A percentile compares a stretch with the other conserved stretches of the same genome.
Conservation (phyloP, 2,113 vertebrate species). For the Dicrurus megarhynchus region DNA sequence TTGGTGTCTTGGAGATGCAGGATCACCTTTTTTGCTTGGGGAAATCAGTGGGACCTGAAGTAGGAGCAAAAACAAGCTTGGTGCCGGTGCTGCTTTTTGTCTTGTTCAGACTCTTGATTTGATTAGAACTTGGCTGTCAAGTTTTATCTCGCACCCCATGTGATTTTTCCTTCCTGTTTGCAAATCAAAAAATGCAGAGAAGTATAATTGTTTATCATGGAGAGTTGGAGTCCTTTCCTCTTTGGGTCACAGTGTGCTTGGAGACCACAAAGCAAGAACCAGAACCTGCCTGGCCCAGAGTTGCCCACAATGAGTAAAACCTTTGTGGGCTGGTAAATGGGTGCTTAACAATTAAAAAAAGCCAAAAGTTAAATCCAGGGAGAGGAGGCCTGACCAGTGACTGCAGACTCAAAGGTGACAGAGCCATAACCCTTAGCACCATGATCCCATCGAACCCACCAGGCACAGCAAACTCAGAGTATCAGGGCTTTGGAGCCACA, state of each 20-base stretch:
- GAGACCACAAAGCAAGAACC: too few species aligned
- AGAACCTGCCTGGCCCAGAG: neutral
- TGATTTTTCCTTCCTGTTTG: neutral
- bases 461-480: neutral
- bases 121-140: neutral
- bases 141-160: neutral
- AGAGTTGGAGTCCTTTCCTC: neutral
- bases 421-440: neutral
- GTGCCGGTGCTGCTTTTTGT: neutral
- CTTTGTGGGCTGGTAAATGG: neutral
- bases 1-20: neutral
- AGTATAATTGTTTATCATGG: neutral
- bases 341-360: neutral
- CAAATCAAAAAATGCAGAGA: accelerated
- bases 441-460: accelerated
- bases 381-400: neutral
- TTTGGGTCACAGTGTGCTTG: neutral
- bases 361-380: neutral
- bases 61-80: accelerated
- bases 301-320: neutral
- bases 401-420: neutral
- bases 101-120: neutral
- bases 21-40: neutral
- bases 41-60: neutral
- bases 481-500: neutral